phyloP scores from a whole-genome alignment of 35 echinoderm and acorn worm genomes.

The Ophioderma brevispina region DNA sequence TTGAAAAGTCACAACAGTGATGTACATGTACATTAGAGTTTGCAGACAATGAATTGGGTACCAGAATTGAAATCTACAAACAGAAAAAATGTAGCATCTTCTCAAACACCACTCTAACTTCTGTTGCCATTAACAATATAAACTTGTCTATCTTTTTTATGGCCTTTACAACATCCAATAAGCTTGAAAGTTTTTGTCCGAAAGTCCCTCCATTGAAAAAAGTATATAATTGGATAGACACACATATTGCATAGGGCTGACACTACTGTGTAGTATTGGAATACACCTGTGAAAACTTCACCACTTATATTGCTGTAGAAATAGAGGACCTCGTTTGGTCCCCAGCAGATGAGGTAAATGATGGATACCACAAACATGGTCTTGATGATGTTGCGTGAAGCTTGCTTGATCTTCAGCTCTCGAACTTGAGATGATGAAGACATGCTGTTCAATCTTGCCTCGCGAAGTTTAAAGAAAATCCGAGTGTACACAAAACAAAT shows the following conservation, averaged over 20 bases:
- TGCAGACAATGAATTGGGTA: no score
- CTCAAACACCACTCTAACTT: no score
- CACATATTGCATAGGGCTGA: conserved; percentile 82
- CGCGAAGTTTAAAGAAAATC: conserved; percentile 20
- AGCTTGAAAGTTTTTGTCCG: background rate
- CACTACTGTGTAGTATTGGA: conserved; percentile 33
- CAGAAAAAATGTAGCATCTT: no score
- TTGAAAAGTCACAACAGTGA: no score
- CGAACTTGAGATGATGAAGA: background rate
- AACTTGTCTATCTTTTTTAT: no score
- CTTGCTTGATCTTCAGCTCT: background rate
- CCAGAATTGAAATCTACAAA: no score
- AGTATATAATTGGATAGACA: conserved; percentile 79
- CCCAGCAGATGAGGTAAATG: conserved; percentile 70
- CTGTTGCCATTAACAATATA: no score
- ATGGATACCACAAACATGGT: conserved; percentile 54
- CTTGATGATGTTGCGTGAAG: conserved; percentile 60
- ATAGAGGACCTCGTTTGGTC: conserved; percentile 23
- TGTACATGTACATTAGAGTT: no score
- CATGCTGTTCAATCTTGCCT: background rate
- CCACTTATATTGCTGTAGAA: conserved; percentile 24
- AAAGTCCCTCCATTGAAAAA: conserved; percentile 70
- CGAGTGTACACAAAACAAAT: conserved; percentile 42
- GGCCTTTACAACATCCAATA: no score
- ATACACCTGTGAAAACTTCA: background rate